Evolutionary conservation across 2,888 invertebrate species (phyloP).

Genomic region (Limenitis camilla): DNA sequence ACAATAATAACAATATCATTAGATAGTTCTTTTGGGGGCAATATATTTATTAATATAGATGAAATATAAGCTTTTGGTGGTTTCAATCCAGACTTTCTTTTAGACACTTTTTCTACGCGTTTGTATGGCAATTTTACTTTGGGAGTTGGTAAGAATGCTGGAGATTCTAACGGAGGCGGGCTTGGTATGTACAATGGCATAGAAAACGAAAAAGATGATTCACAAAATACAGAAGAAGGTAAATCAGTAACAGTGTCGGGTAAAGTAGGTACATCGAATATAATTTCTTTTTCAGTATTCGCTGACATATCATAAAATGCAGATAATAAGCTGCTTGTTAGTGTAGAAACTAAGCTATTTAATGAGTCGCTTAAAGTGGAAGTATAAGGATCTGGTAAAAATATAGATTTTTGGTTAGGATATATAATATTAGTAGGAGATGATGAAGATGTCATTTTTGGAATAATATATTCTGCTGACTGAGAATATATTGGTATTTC

Average conservation of each 20-base stretch:
- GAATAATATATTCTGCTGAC: no score
- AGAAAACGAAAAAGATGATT: background rate
- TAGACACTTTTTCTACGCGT: background rate
- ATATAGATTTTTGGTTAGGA: background rate
- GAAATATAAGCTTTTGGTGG: constrained; percentile 5
- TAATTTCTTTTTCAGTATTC: background rate
- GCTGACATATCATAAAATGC: background rate
- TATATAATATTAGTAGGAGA: no score
- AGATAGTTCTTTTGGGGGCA: constrained; percentile 10
- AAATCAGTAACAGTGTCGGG: background rate
- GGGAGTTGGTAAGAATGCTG: constrained; percentile 3
- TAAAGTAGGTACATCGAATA: background rate
- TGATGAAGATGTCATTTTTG: no score
- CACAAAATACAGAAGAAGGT: background rate
- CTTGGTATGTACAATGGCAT: constrained; percentile 5
- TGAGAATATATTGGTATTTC: no score
- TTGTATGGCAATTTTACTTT: background rate
- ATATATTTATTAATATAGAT: constrained; percentile 19
- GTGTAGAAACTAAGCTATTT: constrained; percentile 4
- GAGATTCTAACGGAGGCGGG: constrained; percentile 2
- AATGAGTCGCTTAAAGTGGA: background rate
- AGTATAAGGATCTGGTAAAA: background rate
- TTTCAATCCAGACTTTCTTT: background rate
- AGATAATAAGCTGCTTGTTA: constrained; percentile 1
- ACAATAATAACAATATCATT: constrained; percentile 20